A percentile compares a stretch with the other conserved stretches of the same genome.
Evolutionary conservation across 2,113 vertebrate genomes (phyloP).

Genomic region (Notothenia coriiceps): DNA sequence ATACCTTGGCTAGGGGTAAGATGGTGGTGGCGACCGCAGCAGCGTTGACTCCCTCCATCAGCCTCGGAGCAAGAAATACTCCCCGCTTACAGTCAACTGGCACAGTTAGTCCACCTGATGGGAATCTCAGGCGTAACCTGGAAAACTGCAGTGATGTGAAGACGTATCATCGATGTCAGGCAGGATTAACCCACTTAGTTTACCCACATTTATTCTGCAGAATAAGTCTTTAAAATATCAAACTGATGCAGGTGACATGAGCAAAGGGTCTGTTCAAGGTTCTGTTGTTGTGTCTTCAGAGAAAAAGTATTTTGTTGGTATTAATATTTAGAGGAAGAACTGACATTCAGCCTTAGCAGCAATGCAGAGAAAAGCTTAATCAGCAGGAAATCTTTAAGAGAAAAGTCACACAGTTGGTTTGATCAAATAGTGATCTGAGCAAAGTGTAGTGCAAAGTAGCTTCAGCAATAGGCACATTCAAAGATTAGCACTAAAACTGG

Average conservation of each 20-base stretch:
- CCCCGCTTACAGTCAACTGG: conserved; percentile 55
- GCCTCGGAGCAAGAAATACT: conserved; percentile 57
- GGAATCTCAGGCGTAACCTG: conserved; percentile 34
- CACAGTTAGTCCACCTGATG: conserved; percentile 45
- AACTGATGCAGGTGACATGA: neutral
- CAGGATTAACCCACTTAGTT: conserved; percentile 12
- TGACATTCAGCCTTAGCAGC: neutral
- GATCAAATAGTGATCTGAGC: neutral
- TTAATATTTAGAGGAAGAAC: neutral
- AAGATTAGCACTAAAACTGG: neutral
- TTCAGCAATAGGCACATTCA: neutral
- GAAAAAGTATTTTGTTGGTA: neutral
- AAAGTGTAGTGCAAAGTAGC: neutral
- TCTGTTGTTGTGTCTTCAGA: neutral
- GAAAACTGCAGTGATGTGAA: conserved; percentile 28
- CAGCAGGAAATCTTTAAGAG: neutral
- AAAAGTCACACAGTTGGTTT: neutral
- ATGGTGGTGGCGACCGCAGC: conserved; percentile 63
- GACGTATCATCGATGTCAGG: neutral
- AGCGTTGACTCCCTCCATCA: conserved; percentile 59
- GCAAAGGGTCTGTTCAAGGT: conserved; percentile 13
- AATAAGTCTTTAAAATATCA: neutral
- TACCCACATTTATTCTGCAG: neutral
- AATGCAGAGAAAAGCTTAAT: neutral
- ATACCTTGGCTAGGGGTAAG: conserved; percentile 68